A percentile compares a stretch with the other conserved stretches of the same genome.
phyloP scores from a whole-genome alignment of 2,113 vertebrate species.

The Felis catus region DNA sequence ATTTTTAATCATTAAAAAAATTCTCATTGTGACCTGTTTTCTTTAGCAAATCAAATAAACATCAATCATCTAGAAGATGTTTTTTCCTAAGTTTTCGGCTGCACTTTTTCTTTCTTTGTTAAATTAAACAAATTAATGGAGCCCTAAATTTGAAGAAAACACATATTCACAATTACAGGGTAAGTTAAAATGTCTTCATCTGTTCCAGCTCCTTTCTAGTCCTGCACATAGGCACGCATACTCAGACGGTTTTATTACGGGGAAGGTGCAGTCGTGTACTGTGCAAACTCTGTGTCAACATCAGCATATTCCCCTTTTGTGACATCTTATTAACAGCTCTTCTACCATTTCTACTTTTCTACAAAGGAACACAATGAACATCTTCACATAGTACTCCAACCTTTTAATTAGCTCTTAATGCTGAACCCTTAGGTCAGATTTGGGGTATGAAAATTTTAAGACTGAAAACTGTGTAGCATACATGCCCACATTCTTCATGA shows the following conservation, averaged over 20 bases:
- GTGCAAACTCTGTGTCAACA: slow-evolving; percentile 2
- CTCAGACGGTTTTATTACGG: not conserved
- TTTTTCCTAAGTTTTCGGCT: not conserved
- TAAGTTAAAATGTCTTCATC: slow-evolving; percentile 34
- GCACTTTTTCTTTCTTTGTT: not conserved
- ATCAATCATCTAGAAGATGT: not conserved
- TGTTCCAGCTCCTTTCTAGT: not conserved
- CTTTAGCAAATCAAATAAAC: slow-evolving; percentile 48
- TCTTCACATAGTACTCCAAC: not conserved
- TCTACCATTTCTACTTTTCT: not conserved
- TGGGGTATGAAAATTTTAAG: not conserved
- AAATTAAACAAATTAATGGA: slow-evolving; percentile 32
- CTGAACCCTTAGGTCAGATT: not conserved
- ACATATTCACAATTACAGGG: not conserved
- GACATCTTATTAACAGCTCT: not conserved
- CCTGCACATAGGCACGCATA: not conserved
- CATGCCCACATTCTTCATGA: not conserved
- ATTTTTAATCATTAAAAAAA: slow-evolving; percentile 41
- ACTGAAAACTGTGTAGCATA: not conserved
- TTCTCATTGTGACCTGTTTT: slow-evolving; percentile 11
- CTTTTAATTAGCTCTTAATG: not conserved
- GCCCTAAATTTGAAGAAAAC: not conserved
- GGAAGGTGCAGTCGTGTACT: not conserved
- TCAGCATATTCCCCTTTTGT: not conserved
- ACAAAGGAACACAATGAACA: not conserved